phyloP scores from a whole-genome alignment of 2,797 vertebrate genomes.

The Gobionotothen gibberifrons region DNA sequence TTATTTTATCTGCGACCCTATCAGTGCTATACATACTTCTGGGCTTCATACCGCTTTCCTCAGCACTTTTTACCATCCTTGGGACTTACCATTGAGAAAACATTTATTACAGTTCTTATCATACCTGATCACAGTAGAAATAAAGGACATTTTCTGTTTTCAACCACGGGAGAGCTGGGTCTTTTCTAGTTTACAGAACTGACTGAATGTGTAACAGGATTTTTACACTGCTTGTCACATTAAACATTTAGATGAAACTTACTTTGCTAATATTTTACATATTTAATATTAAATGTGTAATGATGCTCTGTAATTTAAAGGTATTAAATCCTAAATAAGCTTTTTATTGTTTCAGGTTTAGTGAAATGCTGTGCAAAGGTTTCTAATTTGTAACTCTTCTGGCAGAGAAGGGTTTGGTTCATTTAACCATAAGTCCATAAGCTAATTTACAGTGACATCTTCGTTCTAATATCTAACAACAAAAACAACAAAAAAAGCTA shows the following conservation, averaged over 20 bases:
- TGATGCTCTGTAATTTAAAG: not conserved
- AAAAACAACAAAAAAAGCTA: not conserved
- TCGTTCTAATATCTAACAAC: not conserved
- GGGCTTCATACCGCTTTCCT: slow-evolving; percentile 33
- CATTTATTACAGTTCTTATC: slow-evolving; percentile 35
- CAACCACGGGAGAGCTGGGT: not conserved
- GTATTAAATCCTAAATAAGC: not conserved
- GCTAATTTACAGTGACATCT: not conserved
- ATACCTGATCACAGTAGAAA: slow-evolving; percentile 30
- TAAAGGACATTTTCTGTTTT: slow-evolving; percentile 5
- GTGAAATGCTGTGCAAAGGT: not conserved
- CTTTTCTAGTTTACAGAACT: not conserved
- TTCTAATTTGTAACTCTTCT: not conserved
- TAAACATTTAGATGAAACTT: not conserved
- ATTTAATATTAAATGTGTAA: not conserved
- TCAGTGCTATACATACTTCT: slow-evolving; percentile 46
- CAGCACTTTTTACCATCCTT: slow-evolving; percentile 29
- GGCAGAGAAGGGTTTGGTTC: not conserved
- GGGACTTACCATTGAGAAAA: slow-evolving; percentile 36
- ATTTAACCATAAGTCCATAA: slow-evolving; percentile 6
- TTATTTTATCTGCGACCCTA: slow-evolving; percentile 44
- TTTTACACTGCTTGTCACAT: not conserved
- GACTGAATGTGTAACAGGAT: not conserved
- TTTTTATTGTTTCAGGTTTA: not conserved
- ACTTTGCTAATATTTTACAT: not conserved